Evolutionary conservation across 2,113 vertebrate species (phyloP).

Genomic region (Pheucticus melanocephalus): DNA sequence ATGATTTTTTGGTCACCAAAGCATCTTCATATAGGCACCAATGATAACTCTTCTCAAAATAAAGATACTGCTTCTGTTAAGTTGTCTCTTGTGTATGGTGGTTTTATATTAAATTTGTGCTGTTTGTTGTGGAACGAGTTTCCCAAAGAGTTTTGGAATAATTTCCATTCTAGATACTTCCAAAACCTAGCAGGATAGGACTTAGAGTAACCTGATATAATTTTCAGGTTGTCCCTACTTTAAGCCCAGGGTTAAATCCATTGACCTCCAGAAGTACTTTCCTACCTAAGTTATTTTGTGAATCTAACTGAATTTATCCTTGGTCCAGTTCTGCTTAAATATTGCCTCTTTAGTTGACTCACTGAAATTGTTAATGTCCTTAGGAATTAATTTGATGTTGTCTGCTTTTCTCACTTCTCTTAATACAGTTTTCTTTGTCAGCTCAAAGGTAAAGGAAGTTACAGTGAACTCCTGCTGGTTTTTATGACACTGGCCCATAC

Average conservation of each 20-base stretch:
- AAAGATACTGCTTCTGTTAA: neutral
- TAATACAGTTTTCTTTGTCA: neutral
- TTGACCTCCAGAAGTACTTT: neutral
- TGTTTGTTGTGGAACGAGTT: neutral
- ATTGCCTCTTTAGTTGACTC: neutral
- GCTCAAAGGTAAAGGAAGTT: neutral
- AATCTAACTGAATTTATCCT: neutral
- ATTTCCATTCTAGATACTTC: neutral
- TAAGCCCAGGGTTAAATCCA: neutral
- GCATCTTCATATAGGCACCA: neutral
- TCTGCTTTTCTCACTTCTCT: neutral
- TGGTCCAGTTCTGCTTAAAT: neutral
- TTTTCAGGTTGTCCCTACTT: neutral
- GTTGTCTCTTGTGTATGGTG: neutral
- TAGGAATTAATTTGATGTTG: neutral
- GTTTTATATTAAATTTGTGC: neutral
- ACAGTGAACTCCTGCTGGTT: neutral
- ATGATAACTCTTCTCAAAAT: neutral
- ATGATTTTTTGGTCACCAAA: neutral
- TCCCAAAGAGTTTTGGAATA: neutral
- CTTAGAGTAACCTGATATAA: rapidly evolving
- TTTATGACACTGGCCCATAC: rapidly evolving
- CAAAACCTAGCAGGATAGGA: neutral
- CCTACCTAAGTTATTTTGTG: neutral
- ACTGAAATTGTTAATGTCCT: neutral